Percentiles rank a stretch among this genome's conserved stretches.
Evolutionary conservation across 2,113 vertebrate species (phyloP).

Genomic region (Paramormyrops kingsleyae): DNA sequence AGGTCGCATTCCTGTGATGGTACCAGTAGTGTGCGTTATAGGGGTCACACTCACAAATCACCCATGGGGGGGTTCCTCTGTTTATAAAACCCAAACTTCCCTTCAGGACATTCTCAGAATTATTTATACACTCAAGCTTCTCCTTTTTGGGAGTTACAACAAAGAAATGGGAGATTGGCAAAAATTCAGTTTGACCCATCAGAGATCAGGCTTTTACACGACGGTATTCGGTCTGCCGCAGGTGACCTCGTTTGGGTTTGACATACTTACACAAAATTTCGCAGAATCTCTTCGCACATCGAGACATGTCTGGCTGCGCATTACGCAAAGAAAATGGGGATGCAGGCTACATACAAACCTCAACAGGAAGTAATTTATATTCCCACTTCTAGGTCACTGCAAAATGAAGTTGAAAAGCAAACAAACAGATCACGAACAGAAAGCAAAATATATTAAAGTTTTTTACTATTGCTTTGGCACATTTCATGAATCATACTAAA

Average conservation of each 20-base stretch:
- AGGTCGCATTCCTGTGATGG: not conserved
- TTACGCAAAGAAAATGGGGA: not conserved
- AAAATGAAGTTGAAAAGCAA: not conserved
- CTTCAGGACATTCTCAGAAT: not conserved
- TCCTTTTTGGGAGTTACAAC: not conserved
- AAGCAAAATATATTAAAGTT: not conserved
- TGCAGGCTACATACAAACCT: not conserved
- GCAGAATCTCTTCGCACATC: not conserved
- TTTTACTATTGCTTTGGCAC: not conserved
- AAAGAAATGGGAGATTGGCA: not conserved
- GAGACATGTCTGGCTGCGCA: not conserved
- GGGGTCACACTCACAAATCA: not conserved
- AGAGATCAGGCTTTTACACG: not conserved
- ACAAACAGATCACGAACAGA: not conserved
- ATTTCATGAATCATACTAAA: not conserved
- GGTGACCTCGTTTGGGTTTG: not conserved
- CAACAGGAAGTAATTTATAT: not conserved
- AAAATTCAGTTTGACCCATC: not conserved
- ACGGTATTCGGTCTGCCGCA: not conserved
- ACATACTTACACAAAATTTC: not conserved
- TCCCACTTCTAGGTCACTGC: not conserved
- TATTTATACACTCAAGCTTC: not conserved
- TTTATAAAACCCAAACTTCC: not conserved
- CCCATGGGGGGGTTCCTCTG: not conserved
- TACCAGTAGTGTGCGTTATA: not conserved